A percentile compares a stretch with the other conserved stretches of the same genome.
Conservation (phyloP, 2,888 invertebrate genomes). For the Pammene aurita region DNA sequence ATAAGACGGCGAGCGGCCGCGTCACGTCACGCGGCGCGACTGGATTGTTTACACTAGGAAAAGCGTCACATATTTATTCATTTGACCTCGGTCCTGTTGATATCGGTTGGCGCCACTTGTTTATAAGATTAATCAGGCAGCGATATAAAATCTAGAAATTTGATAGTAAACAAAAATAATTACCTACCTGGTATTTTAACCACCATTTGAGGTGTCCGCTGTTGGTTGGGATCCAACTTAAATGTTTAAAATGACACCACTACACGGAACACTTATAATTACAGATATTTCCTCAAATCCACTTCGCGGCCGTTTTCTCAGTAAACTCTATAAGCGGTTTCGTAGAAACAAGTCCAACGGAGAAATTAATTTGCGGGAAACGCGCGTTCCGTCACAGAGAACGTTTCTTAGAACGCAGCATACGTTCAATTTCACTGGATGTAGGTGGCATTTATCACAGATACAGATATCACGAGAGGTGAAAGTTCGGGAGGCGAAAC, state of each 20-base stretch:
- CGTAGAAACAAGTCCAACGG: slow-evolving; percentile 76
- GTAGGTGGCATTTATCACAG: slow-evolving; percentile 72
- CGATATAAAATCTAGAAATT: neutral
- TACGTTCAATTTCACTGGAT: slow-evolving; percentile 80
- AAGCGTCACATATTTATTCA: slow-evolving; percentile 39
- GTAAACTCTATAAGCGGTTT: slow-evolving; percentile 82
- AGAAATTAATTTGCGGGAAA: slow-evolving; percentile 82
- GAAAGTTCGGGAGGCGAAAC: slow-evolving; percentile 72
- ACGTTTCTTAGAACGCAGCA: slow-evolving; percentile 73
- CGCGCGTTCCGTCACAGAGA: slow-evolving; percentile 69
- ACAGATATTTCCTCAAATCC: slow-evolving; percentile 80
- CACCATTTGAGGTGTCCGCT: slow-evolving; percentile 79
- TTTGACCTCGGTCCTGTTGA: slow-evolving; percentile 49
- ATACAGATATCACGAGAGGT: slow-evolving; percentile 77
- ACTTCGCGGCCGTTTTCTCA: slow-evolving; percentile 79
- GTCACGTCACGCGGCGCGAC: slow-evolving; percentile 12
- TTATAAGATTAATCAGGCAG: slow-evolving; percentile 8
- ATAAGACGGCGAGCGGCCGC: slow-evolving; percentile 5
- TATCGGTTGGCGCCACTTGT: slow-evolving; percentile 49
- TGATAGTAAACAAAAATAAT: slow-evolving; percentile 48
- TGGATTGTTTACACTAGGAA: slow-evolving; percentile 12
- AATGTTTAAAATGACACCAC: slow-evolving; percentile 68
- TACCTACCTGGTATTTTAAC: slow-evolving; percentile 82
- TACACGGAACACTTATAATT: slow-evolving; percentile 79
- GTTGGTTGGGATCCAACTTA: slow-evolving; percentile 82